Evolutionary conservation across 2,113 vertebrate genomes (phyloP), one percentile per base, ranked within the genome.

Genomic region (Leucosticte australis): DNA sequence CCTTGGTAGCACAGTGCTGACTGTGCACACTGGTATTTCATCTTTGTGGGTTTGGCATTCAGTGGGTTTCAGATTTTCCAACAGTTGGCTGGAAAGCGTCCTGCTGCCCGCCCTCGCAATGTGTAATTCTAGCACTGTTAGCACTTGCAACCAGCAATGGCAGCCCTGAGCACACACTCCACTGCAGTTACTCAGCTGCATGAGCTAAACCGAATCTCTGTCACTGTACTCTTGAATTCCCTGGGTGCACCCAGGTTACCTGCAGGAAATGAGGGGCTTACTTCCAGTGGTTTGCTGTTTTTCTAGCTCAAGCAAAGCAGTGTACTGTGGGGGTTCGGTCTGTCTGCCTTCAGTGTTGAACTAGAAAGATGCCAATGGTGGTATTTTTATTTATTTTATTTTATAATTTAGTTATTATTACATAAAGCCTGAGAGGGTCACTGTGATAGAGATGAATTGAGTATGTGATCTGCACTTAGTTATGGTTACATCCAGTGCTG

Each of bases 1-100:
- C 80, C 55, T 47, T 49, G 55, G 63, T 62, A 83, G 80, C 83
- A 69, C 31, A 47, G 63, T 0, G 0, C 75, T 95, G 89, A 84
- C 69, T 88, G 57, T 39, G 59, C 86, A 63, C 46, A 13, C 50
- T 74, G 77, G 69, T 26, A 64, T 96, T 96, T 92, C 60, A 79
- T 91, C 82, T 82, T 60, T 64, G 64, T 5, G 2, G 37, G 42
- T 71, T 87, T 5, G 7, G 53, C 74, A 83, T 85, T 90, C 62
- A 87, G 70, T 5, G 33, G 57, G 81, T 73, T 80, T 74, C 71
- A 79, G 63, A 76, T 90, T 90, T 96, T 91, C 90, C 84, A 92
- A 50, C 74, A 82, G 84, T 49, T 96, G 94, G 56, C 84, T 71
- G 41, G 60, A 75, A 91, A 91, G 82, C 17, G 0, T 91, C 84